phyloP scores from a whole-genome alignment of 2,113 vertebrate species.

The Alligator mississippiensis region DNA sequence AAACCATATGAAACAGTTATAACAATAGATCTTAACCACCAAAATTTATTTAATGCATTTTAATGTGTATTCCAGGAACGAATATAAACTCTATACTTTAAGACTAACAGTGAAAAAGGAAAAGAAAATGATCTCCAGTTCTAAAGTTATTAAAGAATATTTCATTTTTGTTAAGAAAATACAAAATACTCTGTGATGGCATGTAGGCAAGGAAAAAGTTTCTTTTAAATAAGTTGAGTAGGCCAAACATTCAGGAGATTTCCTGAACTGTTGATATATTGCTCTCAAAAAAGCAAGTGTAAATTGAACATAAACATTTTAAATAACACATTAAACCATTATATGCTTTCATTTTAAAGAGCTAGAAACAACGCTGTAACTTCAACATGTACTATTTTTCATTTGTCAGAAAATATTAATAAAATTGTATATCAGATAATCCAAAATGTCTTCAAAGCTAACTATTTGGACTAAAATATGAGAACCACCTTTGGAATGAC shows the following conservation, averaged over 20 bases:
- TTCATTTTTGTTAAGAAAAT: neutral
- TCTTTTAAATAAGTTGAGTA: neutral
- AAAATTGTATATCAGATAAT: neutral
- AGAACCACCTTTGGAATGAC: slow-evolving; percentile 5
- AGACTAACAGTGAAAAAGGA: neutral
- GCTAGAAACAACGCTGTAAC: neutral
- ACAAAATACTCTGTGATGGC: neutral
- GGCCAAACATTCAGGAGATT: slow-evolving; percentile 9
- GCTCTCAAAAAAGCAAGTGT: neutral
- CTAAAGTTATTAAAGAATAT: neutral
- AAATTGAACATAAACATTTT: slow-evolving; percentile 3
- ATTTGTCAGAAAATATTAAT: neutral
- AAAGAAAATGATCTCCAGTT: neutral
- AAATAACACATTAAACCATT: slow-evolving; percentile 23
- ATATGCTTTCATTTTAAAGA: neutral
- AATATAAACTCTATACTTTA: neutral
- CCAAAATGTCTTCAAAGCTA: slow-evolving; percentile 3
- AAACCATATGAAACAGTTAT: neutral
- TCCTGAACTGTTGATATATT: neutral
- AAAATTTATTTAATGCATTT: neutral
- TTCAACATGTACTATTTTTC: neutral
- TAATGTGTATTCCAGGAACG: neutral
- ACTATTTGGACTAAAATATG: slow-evolving; percentile 36
- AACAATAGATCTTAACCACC: neutral
- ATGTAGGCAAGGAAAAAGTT: neutral